A percentile compares a stretch with the other conserved stretches of the same genome.
phyloP scores from a whole-genome alignment of 2,113 vertebrate genomes.

The Pelobates fuscus region DNA sequence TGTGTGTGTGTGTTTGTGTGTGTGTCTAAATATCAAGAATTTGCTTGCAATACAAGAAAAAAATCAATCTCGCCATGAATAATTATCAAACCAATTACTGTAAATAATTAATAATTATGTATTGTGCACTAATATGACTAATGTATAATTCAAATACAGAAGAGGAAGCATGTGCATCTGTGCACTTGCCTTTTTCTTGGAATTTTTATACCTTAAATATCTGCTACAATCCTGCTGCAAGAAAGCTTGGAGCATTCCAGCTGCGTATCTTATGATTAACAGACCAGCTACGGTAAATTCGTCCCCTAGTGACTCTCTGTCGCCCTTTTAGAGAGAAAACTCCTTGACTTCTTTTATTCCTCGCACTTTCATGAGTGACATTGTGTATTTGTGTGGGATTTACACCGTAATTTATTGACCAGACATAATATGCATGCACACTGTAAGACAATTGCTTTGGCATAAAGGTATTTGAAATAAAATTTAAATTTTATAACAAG shows the following conservation, averaged over 20 bases:
- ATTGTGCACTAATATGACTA: not conserved
- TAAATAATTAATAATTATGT: conserved; percentile 3
- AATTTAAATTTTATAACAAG: no score
- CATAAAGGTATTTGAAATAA: no score
- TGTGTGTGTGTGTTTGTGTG: no score
- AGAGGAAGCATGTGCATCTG: not conserved
- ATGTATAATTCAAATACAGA: not conserved
- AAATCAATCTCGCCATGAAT: not conserved
- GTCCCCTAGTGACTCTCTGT: no score
- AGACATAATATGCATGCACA: no score
- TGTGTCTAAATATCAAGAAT: no score
- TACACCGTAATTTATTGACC: no score
- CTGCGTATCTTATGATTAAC: not conserved
- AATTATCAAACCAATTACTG: conserved; percentile 4
- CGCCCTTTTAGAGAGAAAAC: no score
- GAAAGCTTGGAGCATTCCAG: not conserved
- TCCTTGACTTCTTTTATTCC: no score
- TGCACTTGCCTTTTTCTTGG: not conserved
- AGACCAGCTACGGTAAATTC: not conserved
- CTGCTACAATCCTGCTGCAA: not conserved
- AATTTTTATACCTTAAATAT: not conserved
- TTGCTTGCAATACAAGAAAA: not conserved
- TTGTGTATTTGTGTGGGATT: no score
- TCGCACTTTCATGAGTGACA: no score
- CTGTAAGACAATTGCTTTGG: no score